A percentile compares a stretch with the other conserved stretches of the same genome.
phyloP scores from a whole-genome alignment of 2,797 vertebrate species.

The Jordanella pulchra region DNA sequence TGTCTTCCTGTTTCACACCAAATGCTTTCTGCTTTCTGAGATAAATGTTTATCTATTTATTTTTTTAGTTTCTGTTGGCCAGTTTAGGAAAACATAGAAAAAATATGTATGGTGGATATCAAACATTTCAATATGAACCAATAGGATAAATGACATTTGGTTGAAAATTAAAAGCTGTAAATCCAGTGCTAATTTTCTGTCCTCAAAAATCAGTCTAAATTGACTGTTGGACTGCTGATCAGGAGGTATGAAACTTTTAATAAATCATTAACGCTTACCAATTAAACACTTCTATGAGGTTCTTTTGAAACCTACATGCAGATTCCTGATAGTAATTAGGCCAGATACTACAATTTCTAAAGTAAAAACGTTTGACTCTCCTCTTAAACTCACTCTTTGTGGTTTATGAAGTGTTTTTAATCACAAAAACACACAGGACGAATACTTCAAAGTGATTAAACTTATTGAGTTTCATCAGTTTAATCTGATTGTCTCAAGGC shows the following conservation, averaged over 20 bases:
- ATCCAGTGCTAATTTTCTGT: neutral
- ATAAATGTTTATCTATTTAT: slow-evolving; percentile 18
- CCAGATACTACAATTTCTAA: too few relatives aligned
- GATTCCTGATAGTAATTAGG: neutral
- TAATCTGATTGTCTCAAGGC: too few relatives aligned
- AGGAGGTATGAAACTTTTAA: neutral
- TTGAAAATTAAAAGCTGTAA: neutral
- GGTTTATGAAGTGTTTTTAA: neutral
- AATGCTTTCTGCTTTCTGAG: slow-evolving; percentile 30
- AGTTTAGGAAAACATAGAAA: neutral
- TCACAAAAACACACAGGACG: too few relatives aligned
- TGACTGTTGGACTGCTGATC: neutral
- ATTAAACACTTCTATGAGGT: neutral
- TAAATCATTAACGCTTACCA: neutral
- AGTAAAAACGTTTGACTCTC: neutral
- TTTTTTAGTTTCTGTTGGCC: slow-evolving; percentile 2
- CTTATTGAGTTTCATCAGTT: too few relatives aligned
- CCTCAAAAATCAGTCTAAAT: neutral
- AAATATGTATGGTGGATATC: neutral
- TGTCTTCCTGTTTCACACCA: slow-evolving; percentile 34
- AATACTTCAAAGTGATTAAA: too few relatives aligned
- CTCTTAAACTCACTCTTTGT: neutral
- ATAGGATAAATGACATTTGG: neutral
- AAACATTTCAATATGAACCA: neutral
- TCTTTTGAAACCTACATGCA: neutral